A percentile compares a stretch with the other conserved stretches of the same genome.
These are phyloP conservation scores for Pissodes strobi DNA, from an alignment of 1,140 invertebrate species.

Conservation along the genomic window DNA sequence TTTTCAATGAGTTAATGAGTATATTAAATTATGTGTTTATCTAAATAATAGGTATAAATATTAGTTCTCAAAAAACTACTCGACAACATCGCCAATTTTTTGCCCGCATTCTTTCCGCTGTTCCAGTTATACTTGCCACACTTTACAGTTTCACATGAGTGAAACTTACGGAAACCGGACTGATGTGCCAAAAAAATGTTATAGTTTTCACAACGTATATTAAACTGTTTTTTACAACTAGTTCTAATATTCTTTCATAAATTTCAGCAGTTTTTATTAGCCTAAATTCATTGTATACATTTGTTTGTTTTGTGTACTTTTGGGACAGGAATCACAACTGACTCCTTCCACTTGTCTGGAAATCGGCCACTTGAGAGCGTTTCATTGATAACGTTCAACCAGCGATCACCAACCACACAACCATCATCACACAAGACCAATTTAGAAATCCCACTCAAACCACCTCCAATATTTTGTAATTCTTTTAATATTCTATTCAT, in stretches of 20 bases:
- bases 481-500: background rate
- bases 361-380: slow-evolving; percentile 1
- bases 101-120: no score
- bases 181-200: slow-evolving; percentile 2
- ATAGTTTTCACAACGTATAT: no score
- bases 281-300: slow-evolving; percentile 1
- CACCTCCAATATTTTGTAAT: slow-evolving; percentile 9
- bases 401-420: background rate
- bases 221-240: background rate
- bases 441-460: slow-evolving; percentile 3
- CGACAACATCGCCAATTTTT: no score
- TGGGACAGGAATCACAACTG: no score
- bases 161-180: background rate
- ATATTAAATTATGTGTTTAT: no score
- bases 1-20: no score
- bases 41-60: no score
- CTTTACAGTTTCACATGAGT: slow-evolving; percentile 5
- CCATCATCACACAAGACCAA: background rate
- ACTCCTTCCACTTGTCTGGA: slow-evolving; percentile 1
- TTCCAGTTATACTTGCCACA: no score
- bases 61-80: no score
- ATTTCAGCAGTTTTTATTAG: slow-evolving; percentile 3
- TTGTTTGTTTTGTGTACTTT: background rate
- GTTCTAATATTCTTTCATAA: slow-evolving; percentile 10
- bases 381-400: background rate